Base-by-base conservation (phyloP, 1,140 invertebrate species). In the Wiebesia pumilae region DNA sequence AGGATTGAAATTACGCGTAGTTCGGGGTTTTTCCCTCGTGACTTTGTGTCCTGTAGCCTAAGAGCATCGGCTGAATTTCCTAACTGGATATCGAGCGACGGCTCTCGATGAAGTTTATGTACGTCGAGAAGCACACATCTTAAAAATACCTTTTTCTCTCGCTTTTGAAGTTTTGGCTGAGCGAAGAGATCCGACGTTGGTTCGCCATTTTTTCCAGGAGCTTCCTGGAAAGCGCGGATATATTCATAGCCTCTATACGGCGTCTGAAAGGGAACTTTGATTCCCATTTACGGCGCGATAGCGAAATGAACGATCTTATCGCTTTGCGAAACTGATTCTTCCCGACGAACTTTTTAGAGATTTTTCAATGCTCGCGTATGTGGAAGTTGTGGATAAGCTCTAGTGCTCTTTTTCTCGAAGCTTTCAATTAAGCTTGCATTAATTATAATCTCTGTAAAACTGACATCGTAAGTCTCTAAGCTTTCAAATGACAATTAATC, bases 271-370 rank as follows among this genome's bases (percentile, higher is more conserved):
- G 38, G 51, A 83, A 62, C 82, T 83, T 83, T 77, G 71, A 75
- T 83, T 62, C 43, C 51, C 35, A 58, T 77, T 83, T 83, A 65
- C 58, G 35, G 35, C 24, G 38, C 71, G 43, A 51, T 69, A 38
- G 35, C 62, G 14, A 21, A n/a, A 81, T 69, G 80, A 62, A 33
- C 27, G 83, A 78, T 84, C 58, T 78, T 84, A 84, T 78, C 75
- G 43, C 7, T 40, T 7, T 19, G 38, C 58, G 9, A 80, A 80
- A 80, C 77, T 85, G 77, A 85, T 85, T 80, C 77, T 85, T 80
- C 51, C 19, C 38, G 7, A 54, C 33, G 21, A 84, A 79, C 83
- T 84, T 84, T 84, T 78, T 67, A 38, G 47, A 54, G 30, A 58
- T 3, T 27, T 73, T 54, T 21, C 81, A 69, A 30, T 71, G 69